A percentile compares a stretch with the other conserved stretches of the same genome.
phyloP scores from a whole-genome alignment of 2,797 vertebrate genomes.

The Gymnopithys bicolor region DNA sequence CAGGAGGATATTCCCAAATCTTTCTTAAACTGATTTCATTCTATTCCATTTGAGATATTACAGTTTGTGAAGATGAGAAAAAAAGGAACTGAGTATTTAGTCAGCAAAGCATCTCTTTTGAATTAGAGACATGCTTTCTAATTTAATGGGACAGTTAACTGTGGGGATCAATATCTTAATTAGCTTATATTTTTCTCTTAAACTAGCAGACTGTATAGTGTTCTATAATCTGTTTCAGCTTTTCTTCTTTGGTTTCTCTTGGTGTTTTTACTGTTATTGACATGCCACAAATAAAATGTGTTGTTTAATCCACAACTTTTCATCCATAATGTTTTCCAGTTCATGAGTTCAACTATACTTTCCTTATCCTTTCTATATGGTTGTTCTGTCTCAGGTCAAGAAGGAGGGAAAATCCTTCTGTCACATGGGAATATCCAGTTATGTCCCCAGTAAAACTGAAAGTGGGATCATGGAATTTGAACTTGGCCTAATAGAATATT shows the following conservation, averaged over 20 bases:
- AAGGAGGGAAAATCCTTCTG: not conserved
- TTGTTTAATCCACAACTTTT: not conserved
- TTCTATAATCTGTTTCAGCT: not conserved
- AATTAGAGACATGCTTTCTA: not conserved
- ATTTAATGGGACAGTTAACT: slow-evolving; percentile 4
- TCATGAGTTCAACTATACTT: not conserved
- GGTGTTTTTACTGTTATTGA: not conserved
- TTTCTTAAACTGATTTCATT: not conserved
- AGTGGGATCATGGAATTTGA: not conserved
- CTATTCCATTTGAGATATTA: not conserved
- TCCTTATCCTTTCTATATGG: not conserved
- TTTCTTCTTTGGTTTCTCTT: not conserved
- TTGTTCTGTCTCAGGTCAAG: not conserved
- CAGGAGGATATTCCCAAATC: not conserved
- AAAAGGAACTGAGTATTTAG: not conserved
- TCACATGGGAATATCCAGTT: not conserved
- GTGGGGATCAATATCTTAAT: not conserved
- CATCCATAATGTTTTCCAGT: not conserved
- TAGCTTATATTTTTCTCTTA: not conserved
- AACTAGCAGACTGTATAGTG: not conserved
- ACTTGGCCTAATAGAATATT: not conserved
- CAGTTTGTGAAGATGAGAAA: not conserved
- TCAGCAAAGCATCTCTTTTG: not conserved
- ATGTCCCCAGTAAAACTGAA: not conserved
- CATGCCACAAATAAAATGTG: not conserved